Base-by-base conservation (phyloP, 2,888 invertebrate species). In the Thymelicus acteon region DNA sequence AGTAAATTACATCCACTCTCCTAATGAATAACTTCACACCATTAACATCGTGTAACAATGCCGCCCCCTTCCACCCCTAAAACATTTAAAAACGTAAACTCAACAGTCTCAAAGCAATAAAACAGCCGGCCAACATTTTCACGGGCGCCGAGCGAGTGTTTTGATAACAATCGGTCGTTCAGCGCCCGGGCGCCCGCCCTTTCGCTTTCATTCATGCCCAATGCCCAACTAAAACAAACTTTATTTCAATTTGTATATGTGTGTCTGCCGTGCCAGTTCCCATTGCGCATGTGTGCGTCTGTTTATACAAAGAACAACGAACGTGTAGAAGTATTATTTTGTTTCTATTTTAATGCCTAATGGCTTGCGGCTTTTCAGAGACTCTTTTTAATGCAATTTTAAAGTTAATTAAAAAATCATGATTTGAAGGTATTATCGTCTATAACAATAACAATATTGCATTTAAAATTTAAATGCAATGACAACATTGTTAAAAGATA, bases 161-260 rank as follows among this genome's bases (percentile, higher is more conserved):
- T 83, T 88, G 86, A 89, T 88, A 87, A 88, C 86, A 89, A 88
- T 88, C 85, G 78, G 75, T 77, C 78, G 76, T 79, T 76, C 72
- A 60, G 71, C 19, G 67, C 31, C 72, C 64, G 71, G 24, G 67
- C 52, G 72, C 71, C 74, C 77, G 83, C 86, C 88, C 89, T 92
- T 90, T 92, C 92, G 82, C 86, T 92, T 91, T 91, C 93, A 91
- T 91, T 91, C 91, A 91, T 87, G 88, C 88, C 87, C 85, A 87
- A 84, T 90, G 89, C 88, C 87, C 91, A 92, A 93, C 93, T 93
- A 92, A 93, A 93, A 90, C 91, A 89, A 92, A 92, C 91, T 93
- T 92, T 91, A 93, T 93, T 92, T 90, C 91, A 89, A 87, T 90
- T 91, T 88, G 84, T 87, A 83, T 84, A 83, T 90, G 91, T 92